phyloP scores from a whole-genome alignment of 2,888 invertebrate species.

The Glomeris marginata region DNA sequence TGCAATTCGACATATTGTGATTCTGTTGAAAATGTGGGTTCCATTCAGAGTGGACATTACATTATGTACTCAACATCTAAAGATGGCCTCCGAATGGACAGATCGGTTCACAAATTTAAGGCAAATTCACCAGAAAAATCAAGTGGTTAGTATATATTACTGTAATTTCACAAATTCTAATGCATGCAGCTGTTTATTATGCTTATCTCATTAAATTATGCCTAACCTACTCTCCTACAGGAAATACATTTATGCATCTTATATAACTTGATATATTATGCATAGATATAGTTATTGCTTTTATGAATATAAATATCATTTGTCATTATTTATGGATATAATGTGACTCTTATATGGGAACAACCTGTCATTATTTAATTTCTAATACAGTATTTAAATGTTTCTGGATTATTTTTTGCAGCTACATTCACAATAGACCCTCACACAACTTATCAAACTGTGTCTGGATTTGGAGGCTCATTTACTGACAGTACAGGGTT shows the following conservation, averaged over 20 bases:
- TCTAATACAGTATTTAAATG: too few relatives aligned
- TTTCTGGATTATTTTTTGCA: too few relatives aligned
- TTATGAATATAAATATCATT: too few relatives aligned
- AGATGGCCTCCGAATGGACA: not conserved
- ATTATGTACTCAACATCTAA: not conserved
- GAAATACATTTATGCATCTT: too few relatives aligned
- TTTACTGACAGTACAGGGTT: slow-evolving; percentile 56
- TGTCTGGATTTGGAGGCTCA: slow-evolving; percentile 74
- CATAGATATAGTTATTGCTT: too few relatives aligned
- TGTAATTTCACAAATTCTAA: not conserved
- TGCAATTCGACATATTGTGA: slow-evolving; percentile 5
- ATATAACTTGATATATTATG: too few relatives aligned
- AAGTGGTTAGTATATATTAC: not conserved
- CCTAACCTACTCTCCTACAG: not conserved
- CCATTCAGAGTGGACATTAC: not conserved
- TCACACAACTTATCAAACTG: slow-evolving; percentile 41
- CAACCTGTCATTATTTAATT: too few relatives aligned
- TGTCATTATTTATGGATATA: not conserved
- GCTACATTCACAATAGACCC: too few relatives aligned
- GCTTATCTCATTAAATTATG: not conserved
- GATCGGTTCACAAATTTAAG: not conserved
- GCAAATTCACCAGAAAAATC: too few relatives aligned
- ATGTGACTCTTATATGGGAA: too few relatives aligned
- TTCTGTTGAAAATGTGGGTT: not conserved
- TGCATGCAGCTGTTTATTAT: not conserved